A percentile compares a stretch with the other conserved stretches of the same genome.
Conservation (phyloP, 2,888 invertebrate genomes). For the Nymphalis polychloros region DNA sequence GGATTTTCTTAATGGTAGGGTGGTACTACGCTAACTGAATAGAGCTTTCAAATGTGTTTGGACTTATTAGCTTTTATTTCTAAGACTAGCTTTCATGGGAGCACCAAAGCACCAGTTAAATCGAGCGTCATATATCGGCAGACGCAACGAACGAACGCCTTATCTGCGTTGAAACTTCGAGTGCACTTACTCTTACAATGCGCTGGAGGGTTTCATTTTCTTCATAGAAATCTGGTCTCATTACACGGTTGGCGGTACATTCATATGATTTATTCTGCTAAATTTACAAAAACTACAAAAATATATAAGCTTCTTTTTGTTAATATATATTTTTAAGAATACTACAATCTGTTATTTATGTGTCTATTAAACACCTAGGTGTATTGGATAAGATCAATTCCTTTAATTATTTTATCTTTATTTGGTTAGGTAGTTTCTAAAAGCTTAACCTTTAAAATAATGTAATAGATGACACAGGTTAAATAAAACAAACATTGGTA, state of each 20-base stretch:
- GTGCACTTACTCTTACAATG: slow-evolving; percentile 10
- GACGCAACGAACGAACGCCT: neutral
- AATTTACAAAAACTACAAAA: too few relatives aligned
- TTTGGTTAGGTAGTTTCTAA: too few relatives aligned
- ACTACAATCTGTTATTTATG: too few relatives aligned
- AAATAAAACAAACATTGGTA: too few relatives aligned
- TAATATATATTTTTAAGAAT: too few relatives aligned
- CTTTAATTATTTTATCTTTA: neutral
- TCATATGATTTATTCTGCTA: neutral
- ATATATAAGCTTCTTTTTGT: too few relatives aligned
- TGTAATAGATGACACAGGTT: too few relatives aligned
- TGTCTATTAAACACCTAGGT: too few relatives aligned
- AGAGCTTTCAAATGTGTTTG: slow-evolving; percentile 73
- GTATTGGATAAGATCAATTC: too few relatives aligned
- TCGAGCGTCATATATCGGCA: slow-evolving; percentile 14
- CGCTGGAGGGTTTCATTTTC: neutral
- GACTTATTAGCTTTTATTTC: slow-evolving; percentile 77
- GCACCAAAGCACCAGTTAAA: slow-evolving; percentile 5
- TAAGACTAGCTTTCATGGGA: slow-evolving; percentile 69
- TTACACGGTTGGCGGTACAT: neutral
- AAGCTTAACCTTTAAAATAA: too few relatives aligned
- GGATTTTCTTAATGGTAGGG: slow-evolving; percentile 76
- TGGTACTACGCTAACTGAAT: slow-evolving; percentile 69
- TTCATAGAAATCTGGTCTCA: slow-evolving; percentile 2
- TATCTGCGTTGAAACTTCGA: slow-evolving; percentile 7